Evolutionary conservation across 2,888 invertebrate genomes (phyloP).

Genomic region (Agrochola litura): DNA sequence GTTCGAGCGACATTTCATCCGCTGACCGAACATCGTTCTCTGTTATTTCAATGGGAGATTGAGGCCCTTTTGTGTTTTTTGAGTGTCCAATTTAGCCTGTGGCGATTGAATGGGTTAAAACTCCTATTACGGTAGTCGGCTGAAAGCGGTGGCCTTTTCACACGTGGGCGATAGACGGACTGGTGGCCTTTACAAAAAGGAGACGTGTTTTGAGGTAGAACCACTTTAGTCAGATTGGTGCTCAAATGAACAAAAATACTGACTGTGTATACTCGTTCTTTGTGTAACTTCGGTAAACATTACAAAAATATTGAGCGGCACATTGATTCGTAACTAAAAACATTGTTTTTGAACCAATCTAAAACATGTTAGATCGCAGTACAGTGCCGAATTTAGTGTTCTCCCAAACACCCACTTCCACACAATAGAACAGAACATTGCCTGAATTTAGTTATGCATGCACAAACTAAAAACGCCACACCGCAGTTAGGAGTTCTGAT

Average conservation of each 20-base stretch:
- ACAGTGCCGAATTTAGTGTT: background rate
- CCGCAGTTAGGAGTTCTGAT: slow-evolving; percentile 25
- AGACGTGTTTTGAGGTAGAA: slow-evolving; percentile 19
- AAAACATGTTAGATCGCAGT: background rate
- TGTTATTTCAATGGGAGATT: slow-evolving; percentile 70
- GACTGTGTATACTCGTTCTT: background rate
- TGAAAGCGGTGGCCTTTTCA: slow-evolving; percentile 53
- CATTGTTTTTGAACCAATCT: background rate
- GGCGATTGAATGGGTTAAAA: slow-evolving; percentile 61
- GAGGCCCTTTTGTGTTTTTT: slow-evolving; percentile 69
- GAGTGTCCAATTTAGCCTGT: slow-evolving; percentile 64
- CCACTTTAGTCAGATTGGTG: slow-evolving; percentile 25
- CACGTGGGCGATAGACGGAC: slow-evolving; percentile 24
- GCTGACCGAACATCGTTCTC: slow-evolving; percentile 68
- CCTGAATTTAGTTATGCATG: slow-evolving; percentile 22
- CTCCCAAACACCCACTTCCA: background rate
- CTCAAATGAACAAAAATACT: slow-evolving; percentile 7
- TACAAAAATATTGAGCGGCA: background rate
- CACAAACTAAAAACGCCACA: slow-evolving; percentile 24
- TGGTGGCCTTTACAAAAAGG: slow-evolving; percentile 18
- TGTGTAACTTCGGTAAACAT: background rate
- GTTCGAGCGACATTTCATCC: slow-evolving; percentile 64
- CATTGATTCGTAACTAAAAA: background rate
- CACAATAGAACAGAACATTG: background rate
- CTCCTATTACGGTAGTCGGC: slow-evolving; percentile 45